Evolutionary conservation across 2,797 vertebrate species (phyloP).

Genomic region (Micromesistius poutassou): DNA sequence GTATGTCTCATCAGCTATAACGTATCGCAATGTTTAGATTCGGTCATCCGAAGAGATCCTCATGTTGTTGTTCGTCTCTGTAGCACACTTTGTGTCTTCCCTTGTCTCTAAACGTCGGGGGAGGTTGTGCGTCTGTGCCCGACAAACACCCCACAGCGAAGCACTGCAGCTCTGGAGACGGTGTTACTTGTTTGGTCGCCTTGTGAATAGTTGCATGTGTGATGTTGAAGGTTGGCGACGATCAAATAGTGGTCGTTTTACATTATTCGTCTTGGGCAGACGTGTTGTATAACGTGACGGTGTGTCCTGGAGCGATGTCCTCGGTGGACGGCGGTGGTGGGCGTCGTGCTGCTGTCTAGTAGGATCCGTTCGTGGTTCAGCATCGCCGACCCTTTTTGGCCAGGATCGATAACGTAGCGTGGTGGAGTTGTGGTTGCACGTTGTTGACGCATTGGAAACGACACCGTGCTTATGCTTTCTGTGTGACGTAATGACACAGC

Average conservation of each 20-base stretch:
- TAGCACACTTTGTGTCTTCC: not conserved
- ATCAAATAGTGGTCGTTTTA: not conserved
- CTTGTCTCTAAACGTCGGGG: not conserved
- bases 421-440: slow-evolving; percentile 47
- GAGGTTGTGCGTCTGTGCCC: not conserved
- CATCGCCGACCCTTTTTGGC: slow-evolving; percentile 65
- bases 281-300: not conserved
- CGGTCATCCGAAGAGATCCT: not conserved
- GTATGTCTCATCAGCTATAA: not conserved
- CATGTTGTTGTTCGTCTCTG: slow-evolving; percentile 8
- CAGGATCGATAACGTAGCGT: slow-evolving; percentile 30
- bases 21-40: not conserved
- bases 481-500: slow-evolving; percentile 57
- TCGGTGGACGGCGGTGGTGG: slow-evolving; percentile 24
- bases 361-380: slow-evolving; percentile 47
- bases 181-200: slow-evolving; percentile 4
- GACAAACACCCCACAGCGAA: slow-evolving; percentile 24
- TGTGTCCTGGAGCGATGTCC: not conserved
- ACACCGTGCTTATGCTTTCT: slow-evolving; percentile 38
- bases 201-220: slow-evolving; percentile 9
- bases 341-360: slow-evolving; percentile 53
- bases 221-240: not conserved
- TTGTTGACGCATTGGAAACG: slow-evolving; percentile 62
- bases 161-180: slow-evolving; percentile 9
- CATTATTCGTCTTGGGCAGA: not conserved